Percentiles rank a stretch among this genome's conserved stretches.
Evolutionary conservation across 2,113 vertebrate genomes (phyloP).

Genomic region (Nibea coibor): DNA sequence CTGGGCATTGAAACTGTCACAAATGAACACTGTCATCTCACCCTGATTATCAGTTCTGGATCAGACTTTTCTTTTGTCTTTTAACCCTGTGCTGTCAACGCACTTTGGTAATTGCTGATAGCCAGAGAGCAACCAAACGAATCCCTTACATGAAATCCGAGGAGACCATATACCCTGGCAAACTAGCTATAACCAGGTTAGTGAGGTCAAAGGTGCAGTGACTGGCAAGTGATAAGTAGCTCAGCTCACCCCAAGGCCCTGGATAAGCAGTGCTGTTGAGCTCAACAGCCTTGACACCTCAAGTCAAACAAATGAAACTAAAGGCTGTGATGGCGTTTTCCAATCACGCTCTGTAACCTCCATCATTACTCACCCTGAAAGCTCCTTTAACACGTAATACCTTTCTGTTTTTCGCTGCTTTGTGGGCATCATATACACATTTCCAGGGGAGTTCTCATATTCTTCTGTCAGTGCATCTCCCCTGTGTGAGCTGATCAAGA

Average conservation of each 20-base stretch:
- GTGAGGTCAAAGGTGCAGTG: constrained; percentile 32
- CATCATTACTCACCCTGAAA: constrained; percentile 66
- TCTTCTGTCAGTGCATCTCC: constrained; percentile 39
- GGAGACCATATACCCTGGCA: background rate
- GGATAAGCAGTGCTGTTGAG: constrained; percentile 28
- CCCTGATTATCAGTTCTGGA: too few species aligned
- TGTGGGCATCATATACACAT: constrained; percentile 47
- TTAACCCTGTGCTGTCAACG: background rate
- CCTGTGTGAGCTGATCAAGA: constrained; percentile 64
- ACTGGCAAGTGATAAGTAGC: constrained; percentile 35
- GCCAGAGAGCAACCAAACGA: background rate
- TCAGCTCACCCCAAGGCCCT: background rate
- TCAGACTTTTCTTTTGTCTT: background rate
- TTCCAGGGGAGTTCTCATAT: constrained; percentile 48
- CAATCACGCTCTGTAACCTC: constrained; percentile 32
- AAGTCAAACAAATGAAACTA: constrained; percentile 25
- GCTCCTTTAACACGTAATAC: constrained; percentile 28
- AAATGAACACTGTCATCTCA: too few species aligned
- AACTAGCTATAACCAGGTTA: constrained; percentile 13
- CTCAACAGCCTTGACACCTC: background rate
- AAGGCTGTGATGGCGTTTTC: constrained; percentile 27
- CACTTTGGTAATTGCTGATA: background rate
- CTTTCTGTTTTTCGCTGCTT: constrained; percentile 34
- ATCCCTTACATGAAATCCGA: background rate
- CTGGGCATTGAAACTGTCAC: too few species aligned